A percentile compares a stretch with the other conserved stretches of the same genome.
These are phyloP conservation scores for Sinocyclocheilus anophthalmus DNA, from an alignment of 2,113 vertebrate genomes.

Conservation along the genomic window DNA sequence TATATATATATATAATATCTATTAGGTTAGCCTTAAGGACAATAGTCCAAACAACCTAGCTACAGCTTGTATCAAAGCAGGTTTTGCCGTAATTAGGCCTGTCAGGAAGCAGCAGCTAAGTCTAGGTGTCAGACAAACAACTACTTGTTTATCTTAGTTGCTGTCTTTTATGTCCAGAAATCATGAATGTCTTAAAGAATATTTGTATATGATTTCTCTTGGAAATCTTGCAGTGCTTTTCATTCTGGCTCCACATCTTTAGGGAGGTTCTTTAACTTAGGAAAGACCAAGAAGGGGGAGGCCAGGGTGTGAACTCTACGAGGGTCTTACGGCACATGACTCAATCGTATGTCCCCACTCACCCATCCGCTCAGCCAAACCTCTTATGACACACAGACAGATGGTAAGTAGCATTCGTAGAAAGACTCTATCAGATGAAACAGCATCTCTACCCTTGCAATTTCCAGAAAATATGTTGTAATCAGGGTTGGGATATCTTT, in stretches of 20 bases:
- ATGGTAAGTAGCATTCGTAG: slow-evolving; percentile 37
- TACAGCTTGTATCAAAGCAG: slow-evolving; percentile 51
- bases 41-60: slow-evolving; percentile 7
- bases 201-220: no score
- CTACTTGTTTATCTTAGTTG: not conserved
- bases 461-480: slow-evolving; percentile 48
- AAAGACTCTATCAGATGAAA: slow-evolving; percentile 60
- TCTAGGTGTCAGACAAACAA: slow-evolving; percentile 48
- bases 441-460: slow-evolving; percentile 54
- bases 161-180: not conserved
- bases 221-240: not conserved
- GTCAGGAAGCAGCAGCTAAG: slow-evolving; percentile 61
- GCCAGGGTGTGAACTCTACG: not conserved
- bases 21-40: not conserved
- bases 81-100: slow-evolving; percentile 59
- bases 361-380: slow-evolving; percentile 56
- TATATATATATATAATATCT: no score
- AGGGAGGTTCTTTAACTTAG: slow-evolving; percentile 30
- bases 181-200: not conserved
- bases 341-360: slow-evolving; percentile 53
- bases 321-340: slow-evolving; percentile 53
- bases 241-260: slow-evolving; percentile 1
- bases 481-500: slow-evolving; percentile 47
- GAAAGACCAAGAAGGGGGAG: slow-evolving; percentile 47
- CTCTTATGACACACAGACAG: slow-evolving; percentile 59